phyloP scores from a whole-genome alignment of 1,140 invertebrate genomes.

The Heliconius hermathena region DNA sequence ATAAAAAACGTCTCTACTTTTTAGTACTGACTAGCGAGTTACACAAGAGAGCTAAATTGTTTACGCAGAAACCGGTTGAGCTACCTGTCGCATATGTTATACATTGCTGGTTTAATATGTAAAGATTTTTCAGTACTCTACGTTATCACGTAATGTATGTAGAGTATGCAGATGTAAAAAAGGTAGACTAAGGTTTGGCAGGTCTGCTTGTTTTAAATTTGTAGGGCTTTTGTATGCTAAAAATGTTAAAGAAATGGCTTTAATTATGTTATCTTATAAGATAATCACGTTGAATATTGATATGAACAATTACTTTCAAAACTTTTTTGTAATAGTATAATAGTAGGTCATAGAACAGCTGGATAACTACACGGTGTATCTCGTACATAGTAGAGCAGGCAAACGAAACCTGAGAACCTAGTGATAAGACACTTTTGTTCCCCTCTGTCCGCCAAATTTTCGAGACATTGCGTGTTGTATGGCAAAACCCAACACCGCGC shows the following conservation, averaged over 20 bases:
- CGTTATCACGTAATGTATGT: not conserved
- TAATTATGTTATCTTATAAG: conserved; percentile 2
- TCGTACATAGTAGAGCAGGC: no score
- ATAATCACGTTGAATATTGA: not conserved
- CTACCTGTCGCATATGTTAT: conserved; percentile 27
- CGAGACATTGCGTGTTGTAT: no score
- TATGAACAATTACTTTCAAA: not conserved
- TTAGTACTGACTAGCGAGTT: conserved; percentile 19
- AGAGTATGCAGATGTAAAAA: not conserved
- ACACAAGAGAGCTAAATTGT: conserved; percentile 30
- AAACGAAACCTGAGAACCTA: no score
- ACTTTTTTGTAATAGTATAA: no score
- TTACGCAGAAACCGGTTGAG: conserved; percentile 30
- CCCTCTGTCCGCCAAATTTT: no score
- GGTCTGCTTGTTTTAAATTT: conserved; percentile 4
- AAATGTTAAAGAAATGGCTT: not conserved
- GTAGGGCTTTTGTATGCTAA: not conserved
- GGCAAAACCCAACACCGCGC: no score
- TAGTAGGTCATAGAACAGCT: no score
- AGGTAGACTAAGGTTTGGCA: not conserved
- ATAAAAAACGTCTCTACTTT: conserved; percentile 9
- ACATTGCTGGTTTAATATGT: conserved; percentile 10
- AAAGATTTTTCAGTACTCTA: not conserved
- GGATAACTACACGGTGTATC: no score
- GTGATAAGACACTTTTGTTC: no score